These are phyloP conservation scores for Gallinago jamesoni DNA, from an alignment of 2,113 vertebrate genomes.

Conservation along the genomic window DNA sequence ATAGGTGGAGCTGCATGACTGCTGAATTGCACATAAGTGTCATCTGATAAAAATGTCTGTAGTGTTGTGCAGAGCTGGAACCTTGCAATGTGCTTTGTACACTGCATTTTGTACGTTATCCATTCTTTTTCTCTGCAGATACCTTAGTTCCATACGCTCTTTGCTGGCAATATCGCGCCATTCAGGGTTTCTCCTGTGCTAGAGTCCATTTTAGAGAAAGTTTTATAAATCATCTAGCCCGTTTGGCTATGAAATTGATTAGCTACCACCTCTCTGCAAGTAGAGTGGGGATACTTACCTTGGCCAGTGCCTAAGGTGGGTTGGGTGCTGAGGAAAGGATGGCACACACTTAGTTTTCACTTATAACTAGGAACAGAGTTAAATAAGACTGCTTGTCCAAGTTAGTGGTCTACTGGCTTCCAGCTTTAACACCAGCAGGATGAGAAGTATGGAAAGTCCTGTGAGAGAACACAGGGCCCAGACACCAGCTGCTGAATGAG, in stretches of 20 bases:
- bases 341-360: rapidly evolving
- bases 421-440: background rate
- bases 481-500: background rate
- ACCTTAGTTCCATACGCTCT: background rate
- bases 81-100: too few relatives aligned
- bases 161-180: background rate
- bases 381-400: background rate
- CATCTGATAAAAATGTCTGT: rapidly evolving
- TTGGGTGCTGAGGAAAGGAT: background rate
- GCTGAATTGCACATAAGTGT: background rate
- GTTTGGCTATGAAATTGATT: background rate
- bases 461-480: background rate
- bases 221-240: background rate
- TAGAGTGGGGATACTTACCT: background rate
- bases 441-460: background rate
- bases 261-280: background rate
- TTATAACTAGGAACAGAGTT: background rate
- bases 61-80: background rate
- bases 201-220: background rate
- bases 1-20: background rate
- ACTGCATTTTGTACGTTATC: too few relatives aligned
- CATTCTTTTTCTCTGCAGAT: background rate
- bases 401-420: background rate
- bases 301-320: background rate
- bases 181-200: background rate